A percentile compares a stretch with the other conserved stretches of the same genome.
phyloP scores from a whole-genome alignment of 2,888 invertebrate species.

The Pegoplata infirma region DNA sequence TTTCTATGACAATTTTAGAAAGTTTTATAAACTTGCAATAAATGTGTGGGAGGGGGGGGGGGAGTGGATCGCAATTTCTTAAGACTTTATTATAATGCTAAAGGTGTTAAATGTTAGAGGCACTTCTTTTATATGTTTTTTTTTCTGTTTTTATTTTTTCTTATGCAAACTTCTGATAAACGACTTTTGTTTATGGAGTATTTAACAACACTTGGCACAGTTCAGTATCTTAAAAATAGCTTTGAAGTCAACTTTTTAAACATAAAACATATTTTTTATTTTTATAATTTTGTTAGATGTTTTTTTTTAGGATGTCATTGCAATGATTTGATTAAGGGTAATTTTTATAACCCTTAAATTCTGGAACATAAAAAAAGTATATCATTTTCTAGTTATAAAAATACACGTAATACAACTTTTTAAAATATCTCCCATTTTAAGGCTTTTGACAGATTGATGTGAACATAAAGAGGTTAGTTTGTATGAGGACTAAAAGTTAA shows the following conservation, averaged over 20 bases:
- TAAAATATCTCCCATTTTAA: too few species aligned
- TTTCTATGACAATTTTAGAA: neutral
- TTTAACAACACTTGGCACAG: slow-evolving; percentile 50
- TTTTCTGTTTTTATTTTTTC: neutral
- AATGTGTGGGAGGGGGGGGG: too few species aligned
- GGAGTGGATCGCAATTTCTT: slow-evolving; percentile 5
- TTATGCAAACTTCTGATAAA: slow-evolving; percentile 30
- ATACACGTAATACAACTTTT: too few species aligned
- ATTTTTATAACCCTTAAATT: neutral
- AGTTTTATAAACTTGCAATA: neutral
- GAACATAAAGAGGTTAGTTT: too few species aligned
- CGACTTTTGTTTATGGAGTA: slow-evolving; percentile 27
- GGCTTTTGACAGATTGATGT: too few species aligned
- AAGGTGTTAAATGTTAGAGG: slow-evolving; percentile 40
- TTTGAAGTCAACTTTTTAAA: slow-evolving; percentile 28
- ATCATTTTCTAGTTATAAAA: too few species aligned
- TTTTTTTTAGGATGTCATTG: neutral
- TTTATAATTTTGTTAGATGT: neutral
- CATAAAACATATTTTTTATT: neutral
- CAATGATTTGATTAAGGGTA: neutral
- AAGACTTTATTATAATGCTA: neutral
- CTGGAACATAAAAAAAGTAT: too few species aligned
- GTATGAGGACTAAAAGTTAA: too few species aligned
- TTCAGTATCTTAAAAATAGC: slow-evolving; percentile 31
- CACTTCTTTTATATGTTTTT: neutral